Base-by-base conservation (phyloP, 2,113 vertebrate genomes). In the Cichladusa arquata region DNA sequence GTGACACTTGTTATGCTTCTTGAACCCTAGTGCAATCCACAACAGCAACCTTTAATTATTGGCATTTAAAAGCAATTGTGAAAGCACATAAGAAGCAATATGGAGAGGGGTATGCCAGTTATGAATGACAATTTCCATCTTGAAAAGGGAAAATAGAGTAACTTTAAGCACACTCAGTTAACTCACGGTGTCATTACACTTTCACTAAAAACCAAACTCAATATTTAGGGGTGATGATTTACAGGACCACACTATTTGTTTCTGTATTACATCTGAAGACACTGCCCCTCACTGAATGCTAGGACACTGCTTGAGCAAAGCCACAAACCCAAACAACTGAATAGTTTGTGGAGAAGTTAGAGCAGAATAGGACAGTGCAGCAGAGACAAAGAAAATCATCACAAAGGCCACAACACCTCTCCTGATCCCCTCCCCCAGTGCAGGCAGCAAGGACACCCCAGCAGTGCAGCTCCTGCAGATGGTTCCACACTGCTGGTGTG, bases 381-480 rank as follows among this genome's bases (percentile, higher is more conserved):
- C 28, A 93, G 40, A 65, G 50, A 79, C 33, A 88, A 77, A 69
- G 23, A 66, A 91, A 83, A 65, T 36, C 8, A 36, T n/a, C 50
- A 57, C 4, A 2, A 77, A 70, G 58, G 42, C 77, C 26, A 0
- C 6, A 53, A 10, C 19, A 28, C 9, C 22, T 67, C 38, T 56
- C 79, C 45, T 60, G 62, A 72, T 28, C 24, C 33, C 6, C 14
- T 1, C 14, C 8, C 24, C 7, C 2, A 6, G 17, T 0, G 1
- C 1, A 33, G 36, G 40, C 48, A 76, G 71, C 0, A 2, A 40
- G 31, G 2, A 47, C 19, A 47, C 3, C 17, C 14, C 60, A 70
- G 54, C 29, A 48, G n/a, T 1, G 19, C 48, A 50, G 67, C 14
- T 18, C 6, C 66, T 50, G 61, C 31, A 19, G 57, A 19, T 0